Percentiles rank a stretch among this genome's conserved stretches.
These are phyloP conservation scores for Rhizomys pruinosus DNA, from an alignment of 2,113 vertebrate species.

Conservation along the genomic window DNA sequence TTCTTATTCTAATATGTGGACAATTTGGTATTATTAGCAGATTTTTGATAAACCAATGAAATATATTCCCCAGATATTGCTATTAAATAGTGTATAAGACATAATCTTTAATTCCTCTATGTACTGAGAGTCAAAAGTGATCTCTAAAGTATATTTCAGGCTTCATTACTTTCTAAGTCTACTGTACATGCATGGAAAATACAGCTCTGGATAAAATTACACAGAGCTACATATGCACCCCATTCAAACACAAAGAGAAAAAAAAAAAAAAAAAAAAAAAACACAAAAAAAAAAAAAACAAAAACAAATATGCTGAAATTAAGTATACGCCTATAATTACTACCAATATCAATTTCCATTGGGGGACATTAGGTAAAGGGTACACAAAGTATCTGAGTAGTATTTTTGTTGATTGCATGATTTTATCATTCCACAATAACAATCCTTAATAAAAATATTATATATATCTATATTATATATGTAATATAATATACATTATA, in stretches of 20 bases:
- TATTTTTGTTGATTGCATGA: neutral
- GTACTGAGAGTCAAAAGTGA: conserved; percentile 32
- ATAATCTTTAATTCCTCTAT: conserved; percentile 38
- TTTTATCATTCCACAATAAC: neutral
- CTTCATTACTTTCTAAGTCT: conserved; percentile 29
- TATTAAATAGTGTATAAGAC: neutral
- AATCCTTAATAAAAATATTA: neutral
- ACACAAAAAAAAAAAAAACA: too few species aligned
- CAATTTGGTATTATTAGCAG: neutral
- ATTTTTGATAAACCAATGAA: conserved; percentile 23
- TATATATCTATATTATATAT: too few species aligned
- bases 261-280: too few species aligned
- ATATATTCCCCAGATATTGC: neutral
- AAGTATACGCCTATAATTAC: neutral
- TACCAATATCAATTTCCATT: neutral
- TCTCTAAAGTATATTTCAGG: conserved; percentile 41
- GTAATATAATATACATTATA: neutral
- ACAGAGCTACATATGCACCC: neutral
- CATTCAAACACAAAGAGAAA: neutral
- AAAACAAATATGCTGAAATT: neutral
- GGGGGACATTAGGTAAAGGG: neutral
- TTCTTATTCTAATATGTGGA: neutral
- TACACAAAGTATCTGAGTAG: neutral
- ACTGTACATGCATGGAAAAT: conserved; percentile 36
- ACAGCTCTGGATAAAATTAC: conserved; percentile 16